Percentiles rank a stretch among this genome's conserved stretches.
phyloP scores from a whole-genome alignment of 2,113 vertebrate genomes.

The Saguinus imperator region DNA sequence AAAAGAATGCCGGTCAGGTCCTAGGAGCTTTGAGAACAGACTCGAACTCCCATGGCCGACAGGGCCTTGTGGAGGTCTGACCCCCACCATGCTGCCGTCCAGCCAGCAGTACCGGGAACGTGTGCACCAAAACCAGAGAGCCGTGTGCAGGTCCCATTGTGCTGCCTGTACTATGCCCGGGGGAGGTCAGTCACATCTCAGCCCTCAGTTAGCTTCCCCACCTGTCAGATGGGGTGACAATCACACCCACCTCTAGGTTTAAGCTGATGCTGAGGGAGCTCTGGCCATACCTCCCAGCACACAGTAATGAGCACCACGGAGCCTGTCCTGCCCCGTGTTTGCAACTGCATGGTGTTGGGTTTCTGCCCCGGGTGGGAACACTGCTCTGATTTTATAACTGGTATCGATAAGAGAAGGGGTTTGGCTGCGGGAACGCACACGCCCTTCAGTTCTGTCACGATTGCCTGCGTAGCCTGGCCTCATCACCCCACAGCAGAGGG shows the following conservation, averaged over 20 bases:
- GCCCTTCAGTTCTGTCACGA: not conserved
- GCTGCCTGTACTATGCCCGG: not conserved
- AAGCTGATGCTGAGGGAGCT: fast-evolving
- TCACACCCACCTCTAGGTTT: not conserved
- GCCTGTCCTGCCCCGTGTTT: not conserved
- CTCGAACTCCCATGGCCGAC: too few species aligned
- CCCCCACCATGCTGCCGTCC: too few species aligned
- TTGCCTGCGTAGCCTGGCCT: not conserved
- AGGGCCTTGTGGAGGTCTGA: too few species aligned
- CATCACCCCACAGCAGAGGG: not conserved
- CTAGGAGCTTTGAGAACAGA: not conserved
- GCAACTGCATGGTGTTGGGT: not conserved
- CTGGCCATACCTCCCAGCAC: not conserved
- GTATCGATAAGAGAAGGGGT: not conserved
- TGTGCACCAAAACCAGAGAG: not conserved
- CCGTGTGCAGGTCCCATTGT: fast-evolving
- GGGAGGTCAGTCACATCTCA: not conserved
- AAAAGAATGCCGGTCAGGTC: not conserved
- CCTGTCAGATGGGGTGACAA: not conserved
- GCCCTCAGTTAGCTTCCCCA: not conserved
- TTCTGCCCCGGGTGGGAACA: not conserved
- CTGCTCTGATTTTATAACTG: too few species aligned
- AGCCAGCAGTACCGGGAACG: too few species aligned
- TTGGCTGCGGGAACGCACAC: too few species aligned
- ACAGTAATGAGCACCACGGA: fast-evolving